These are phyloP conservation scores for Lepidostoma basale DNA, from an alignment of 1,140 invertebrate genomes.

Conservation along the genomic window DNA sequence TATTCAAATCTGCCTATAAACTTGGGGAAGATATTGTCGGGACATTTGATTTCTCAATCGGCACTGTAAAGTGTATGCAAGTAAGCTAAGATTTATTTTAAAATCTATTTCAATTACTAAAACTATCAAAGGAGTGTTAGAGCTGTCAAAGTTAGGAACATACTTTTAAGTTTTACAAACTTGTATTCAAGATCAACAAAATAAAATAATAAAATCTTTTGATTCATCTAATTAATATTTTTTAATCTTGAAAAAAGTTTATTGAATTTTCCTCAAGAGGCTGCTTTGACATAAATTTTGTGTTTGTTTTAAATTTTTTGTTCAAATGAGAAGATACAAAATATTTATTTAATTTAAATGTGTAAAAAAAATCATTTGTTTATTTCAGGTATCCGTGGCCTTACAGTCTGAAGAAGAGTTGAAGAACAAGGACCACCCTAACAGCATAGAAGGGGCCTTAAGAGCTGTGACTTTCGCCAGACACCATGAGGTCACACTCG, in stretches of 20 bases:
- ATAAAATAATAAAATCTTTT: too few relatives aligned
- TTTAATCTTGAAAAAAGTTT: too few relatives aligned
- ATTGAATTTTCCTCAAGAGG: too few relatives aligned
- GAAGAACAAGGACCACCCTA: conserved; percentile 56
- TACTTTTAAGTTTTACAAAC: neutral
- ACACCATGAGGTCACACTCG: conserved; percentile 90
- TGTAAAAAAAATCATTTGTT: conserved; percentile 46
- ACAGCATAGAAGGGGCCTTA: conserved; percentile 50
- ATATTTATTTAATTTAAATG: too few relatives aligned
- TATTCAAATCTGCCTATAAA: conserved; percentile 94
- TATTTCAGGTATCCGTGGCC: conserved; percentile 74
- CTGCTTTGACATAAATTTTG: too few relatives aligned
- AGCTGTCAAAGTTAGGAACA: too few relatives aligned
- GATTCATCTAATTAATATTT: too few relatives aligned
- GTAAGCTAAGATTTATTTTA: too few relatives aligned
- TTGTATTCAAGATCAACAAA: conserved; percentile 1
- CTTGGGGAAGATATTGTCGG: conserved; percentile 97
- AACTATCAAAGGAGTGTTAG: too few relatives aligned
- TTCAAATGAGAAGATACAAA: too few relatives aligned
- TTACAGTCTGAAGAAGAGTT: conserved; percentile 90
- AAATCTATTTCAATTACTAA: too few relatives aligned
- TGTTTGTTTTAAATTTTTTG: too few relatives aligned
- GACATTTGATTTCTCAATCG: conserved; percentile 91
- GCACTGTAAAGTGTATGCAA: conserved; percentile 92
- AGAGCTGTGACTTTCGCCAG: conserved; percentile 74